phyloP scores from a whole-genome alignment of 2,797 vertebrate genomes.

The Gobio occitaniae region DNA sequence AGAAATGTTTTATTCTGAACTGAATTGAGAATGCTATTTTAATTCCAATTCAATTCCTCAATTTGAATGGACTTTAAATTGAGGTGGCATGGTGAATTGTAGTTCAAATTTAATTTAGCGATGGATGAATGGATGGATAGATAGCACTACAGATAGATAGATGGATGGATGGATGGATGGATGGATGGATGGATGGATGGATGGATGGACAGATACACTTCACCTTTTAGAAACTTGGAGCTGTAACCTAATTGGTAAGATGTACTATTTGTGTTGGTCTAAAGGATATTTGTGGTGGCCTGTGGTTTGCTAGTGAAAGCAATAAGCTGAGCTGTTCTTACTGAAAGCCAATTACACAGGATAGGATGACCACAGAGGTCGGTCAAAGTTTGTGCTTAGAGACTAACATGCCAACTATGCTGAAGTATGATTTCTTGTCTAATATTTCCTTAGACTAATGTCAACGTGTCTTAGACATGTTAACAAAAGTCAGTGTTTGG shows the following conservation, averaged over 20 bases:
- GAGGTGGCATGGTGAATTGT: neutral
- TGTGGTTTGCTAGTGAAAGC: conserved; percentile 44
- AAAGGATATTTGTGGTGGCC: conserved; percentile 34
- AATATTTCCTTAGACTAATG: neutral
- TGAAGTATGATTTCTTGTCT: neutral
- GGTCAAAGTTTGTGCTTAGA: conserved; percentile 28
- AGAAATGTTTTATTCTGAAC: too few species aligned
- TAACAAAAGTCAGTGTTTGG: conserved; percentile 3
- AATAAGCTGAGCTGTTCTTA: conserved; percentile 58
- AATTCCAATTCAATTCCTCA: neutral
- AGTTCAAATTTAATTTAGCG: neutral
- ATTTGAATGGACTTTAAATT: neutral
- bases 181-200: neutral
- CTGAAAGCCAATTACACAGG: conserved; percentile 57
- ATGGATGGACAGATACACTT: neutral
- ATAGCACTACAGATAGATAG: too few species aligned
- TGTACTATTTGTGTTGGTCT: conserved; percentile 36
- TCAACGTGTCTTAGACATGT: neutral
- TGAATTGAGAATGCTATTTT: too few species aligned
- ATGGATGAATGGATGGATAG: too few species aligned
- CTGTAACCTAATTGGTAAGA: conserved; percentile 16
- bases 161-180: neutral
- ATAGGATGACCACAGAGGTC: conserved; percentile 47
- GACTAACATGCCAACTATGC: neutral
- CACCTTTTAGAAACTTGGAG: conserved; percentile 5